These are phyloP conservation scores for Morus bassanus DNA, from an alignment of 2,797 vertebrate species.

Conservation along the genomic window DNA sequence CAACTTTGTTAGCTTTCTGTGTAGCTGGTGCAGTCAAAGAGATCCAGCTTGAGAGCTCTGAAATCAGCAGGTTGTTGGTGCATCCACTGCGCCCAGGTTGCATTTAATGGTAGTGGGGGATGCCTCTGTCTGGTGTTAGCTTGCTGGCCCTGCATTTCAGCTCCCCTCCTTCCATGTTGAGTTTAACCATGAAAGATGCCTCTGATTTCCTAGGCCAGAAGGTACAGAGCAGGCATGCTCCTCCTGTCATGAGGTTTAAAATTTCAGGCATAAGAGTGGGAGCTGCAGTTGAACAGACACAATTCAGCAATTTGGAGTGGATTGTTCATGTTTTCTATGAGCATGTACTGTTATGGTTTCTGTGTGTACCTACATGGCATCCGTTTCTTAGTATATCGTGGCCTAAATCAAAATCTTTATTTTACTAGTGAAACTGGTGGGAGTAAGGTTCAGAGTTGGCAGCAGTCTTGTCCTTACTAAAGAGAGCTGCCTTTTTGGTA, in stretches of 20 bases:
- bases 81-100: accelerated
- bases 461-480: neutral
- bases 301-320: neutral
- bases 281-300: neutral
- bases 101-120: neutral
- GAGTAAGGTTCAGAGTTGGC: neutral
- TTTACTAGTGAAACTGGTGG: neutral
- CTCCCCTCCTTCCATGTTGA: neutral
- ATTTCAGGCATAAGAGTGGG: neutral
- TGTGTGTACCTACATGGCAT: neutral
- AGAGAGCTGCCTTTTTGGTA: neutral
- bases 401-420: neutral
- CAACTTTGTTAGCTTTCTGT: neutral
- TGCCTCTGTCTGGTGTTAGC: neutral
- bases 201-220: neutral
- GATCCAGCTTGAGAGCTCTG: neutral
- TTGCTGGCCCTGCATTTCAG: neutral
- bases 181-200: neutral
- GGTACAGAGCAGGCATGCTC: neutral
- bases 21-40: neutral
- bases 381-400: neutral
- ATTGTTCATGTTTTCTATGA: neutral
- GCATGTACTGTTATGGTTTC: accelerated
- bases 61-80: neutral
- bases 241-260: neutral